Conservation (phyloP, 2,797 vertebrate genomes). For the Coregonus ussuriensis region DNA sequence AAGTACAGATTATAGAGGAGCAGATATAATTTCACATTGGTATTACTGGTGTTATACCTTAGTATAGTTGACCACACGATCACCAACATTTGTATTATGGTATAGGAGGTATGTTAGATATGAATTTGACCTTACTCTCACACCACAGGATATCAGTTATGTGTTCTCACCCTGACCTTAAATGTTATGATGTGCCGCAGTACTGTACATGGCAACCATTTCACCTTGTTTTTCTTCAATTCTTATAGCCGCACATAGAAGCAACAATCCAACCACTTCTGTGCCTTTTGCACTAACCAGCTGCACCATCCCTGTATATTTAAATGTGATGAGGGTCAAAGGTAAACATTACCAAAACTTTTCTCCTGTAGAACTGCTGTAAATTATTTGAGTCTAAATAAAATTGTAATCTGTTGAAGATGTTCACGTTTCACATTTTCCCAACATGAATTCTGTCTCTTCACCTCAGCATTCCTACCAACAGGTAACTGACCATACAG, state of each 20-base stretch:
- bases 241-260: slow-evolving; percentile 52
- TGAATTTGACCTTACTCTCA: neutral
- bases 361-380: slow-evolving; percentile 68
- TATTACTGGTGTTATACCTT: no score
- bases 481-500: neutral
- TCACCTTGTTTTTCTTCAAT: slow-evolving; percentile 27
- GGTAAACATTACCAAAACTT: slow-evolving; percentile 41
- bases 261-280: neutral
- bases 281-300: slow-evolving; percentile 77
- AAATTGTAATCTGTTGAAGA: slow-evolving; percentile 50
- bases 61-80: neutral
- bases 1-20: no score
- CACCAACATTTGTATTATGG: neutral
- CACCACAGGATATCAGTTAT: neutral
- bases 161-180: slow-evolving; percentile 8
- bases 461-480: neutral
- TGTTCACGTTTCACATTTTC: neutral
- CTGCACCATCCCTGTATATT: slow-evolving; percentile 67
- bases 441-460: neutral
- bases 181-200: no score
- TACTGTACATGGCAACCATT: slow-evolving; percentile 3
- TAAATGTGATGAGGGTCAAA: slow-evolving; percentile 52
- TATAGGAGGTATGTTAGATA: neutral
- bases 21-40: no score
- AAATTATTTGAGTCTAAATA: slow-evolving; percentile 68